Conservation (phyloP, 2,797 vertebrate species). For the Kryptolebias ocellatus region DNA sequence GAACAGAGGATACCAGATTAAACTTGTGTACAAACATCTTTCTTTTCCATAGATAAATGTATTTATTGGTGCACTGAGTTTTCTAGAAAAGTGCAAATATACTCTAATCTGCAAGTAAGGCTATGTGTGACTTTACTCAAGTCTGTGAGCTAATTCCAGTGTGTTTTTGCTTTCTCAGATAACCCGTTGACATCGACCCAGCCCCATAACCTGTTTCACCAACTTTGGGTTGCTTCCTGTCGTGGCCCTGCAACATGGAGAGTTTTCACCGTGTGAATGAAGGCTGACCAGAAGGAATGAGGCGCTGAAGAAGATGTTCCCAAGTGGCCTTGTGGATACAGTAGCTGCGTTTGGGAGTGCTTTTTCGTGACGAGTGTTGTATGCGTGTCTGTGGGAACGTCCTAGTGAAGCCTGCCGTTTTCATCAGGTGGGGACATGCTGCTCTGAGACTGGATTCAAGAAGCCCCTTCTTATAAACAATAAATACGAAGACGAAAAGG, state of each 20-base stretch:
- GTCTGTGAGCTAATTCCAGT: constrained; percentile 38
- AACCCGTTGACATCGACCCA: constrained; percentile 40
- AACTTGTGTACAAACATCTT: too few relatives aligned
- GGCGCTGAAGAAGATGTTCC: constrained; percentile 77
- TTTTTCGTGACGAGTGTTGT: constrained; percentile 69
- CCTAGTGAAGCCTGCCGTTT: constrained; percentile 73
- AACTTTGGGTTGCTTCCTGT: constrained; percentile 39
- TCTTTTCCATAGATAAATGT: too few relatives aligned
- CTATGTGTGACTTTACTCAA: constrained; percentile 12
- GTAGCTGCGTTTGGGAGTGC: constrained; percentile 72
- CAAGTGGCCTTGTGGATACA: constrained; percentile 78
- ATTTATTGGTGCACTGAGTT: background rate
- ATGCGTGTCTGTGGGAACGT: constrained; percentile 69
- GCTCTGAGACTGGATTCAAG: constrained; percentile 64
- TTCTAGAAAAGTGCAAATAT: background rate
- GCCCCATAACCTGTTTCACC: constrained; percentile 13
- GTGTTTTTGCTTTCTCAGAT: constrained; percentile 64
- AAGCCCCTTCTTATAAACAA: constrained; percentile 48
- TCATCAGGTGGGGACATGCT: constrained; percentile 68
- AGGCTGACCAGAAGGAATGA: constrained; percentile 81
- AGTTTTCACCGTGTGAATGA: constrained; percentile 78
- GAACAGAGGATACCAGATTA: too few relatives aligned
- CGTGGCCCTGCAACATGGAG: constrained; percentile 77
- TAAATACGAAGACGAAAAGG: constrained; percentile 54
- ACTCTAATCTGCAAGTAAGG: background rate